Evolutionary conservation across 2,888 invertebrate species (phyloP).

Genomic region (Synanthedon tipuliformis): DNA sequence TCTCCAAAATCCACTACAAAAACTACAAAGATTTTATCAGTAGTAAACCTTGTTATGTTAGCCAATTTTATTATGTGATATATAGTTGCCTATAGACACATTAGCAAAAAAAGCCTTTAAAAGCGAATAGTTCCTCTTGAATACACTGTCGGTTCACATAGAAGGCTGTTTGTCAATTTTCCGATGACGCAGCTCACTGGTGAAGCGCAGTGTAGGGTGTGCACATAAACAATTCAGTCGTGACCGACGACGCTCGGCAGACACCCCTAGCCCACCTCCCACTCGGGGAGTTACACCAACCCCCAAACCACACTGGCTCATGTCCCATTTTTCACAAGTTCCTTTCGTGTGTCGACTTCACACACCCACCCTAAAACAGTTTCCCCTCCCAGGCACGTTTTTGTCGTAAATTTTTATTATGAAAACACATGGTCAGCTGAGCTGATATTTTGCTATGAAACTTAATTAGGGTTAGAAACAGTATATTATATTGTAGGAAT

Average conservation of each 20-base stretch:
- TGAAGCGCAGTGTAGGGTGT: conserved; percentile 43
- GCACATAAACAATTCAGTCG: conserved; percentile 53
- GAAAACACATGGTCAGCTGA: conserved; percentile 51
- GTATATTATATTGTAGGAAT: too few species aligned
- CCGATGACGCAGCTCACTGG: conserved; percentile 51
- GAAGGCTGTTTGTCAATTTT: conserved; percentile 53
- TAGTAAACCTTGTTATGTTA: too few species aligned
- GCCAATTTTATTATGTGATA: too few species aligned
- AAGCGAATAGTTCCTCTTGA: not conserved
- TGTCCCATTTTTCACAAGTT: conserved; percentile 52
- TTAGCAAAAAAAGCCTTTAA: too few species aligned
- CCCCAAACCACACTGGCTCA: conserved; percentile 15
- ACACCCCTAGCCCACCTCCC: conserved; percentile 8
- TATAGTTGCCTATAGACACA: too few species aligned
- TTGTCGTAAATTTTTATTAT: conserved; percentile 37
- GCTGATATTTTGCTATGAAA: conserved; percentile 13
- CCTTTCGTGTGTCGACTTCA: conserved; percentile 31
- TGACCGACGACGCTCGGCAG: conserved; percentile 12
- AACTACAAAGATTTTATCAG: too few species aligned
- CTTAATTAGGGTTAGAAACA: too few species aligned
- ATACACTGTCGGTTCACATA: conserved; percentile 13
- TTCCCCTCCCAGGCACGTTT: conserved; percentile 31
- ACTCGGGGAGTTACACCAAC: conserved; percentile 9
- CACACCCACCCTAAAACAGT: conserved; percentile 18
- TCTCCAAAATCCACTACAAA: too few species aligned